Conservation (phyloP, 1,140 invertebrate species). For the Procambarus virginalis region DNA sequence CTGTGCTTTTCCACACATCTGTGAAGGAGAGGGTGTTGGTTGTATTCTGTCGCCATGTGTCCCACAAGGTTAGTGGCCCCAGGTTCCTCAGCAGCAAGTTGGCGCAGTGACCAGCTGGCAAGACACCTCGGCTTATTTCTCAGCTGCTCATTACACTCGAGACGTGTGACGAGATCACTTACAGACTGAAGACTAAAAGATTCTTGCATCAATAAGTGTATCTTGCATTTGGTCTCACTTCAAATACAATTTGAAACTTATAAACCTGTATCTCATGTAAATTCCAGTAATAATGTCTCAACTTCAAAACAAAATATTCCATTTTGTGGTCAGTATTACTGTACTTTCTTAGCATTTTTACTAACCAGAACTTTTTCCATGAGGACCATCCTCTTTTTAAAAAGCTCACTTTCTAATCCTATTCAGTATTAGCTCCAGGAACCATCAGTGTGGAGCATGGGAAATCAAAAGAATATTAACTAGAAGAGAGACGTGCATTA, state of each 20-base stretch:
- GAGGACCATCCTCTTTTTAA: constrained; percentile 20
- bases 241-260: background rate
- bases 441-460: constrained; percentile 41
- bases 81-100: constrained; percentile 65
- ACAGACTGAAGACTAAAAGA: background rate
- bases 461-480: constrained; percentile 32
- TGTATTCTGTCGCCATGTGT: constrained; percentile 66
- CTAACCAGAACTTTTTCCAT: constrained; percentile 9
- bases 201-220: background rate
- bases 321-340: constrained; percentile 35
- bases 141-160: constrained; percentile 24
- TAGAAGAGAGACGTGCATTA: constrained; percentile 64
- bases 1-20: constrained; percentile 22
- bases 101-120: constrained; percentile 47
- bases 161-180: background rate
- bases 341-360: constrained; percentile 33
- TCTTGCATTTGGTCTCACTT: background rate
- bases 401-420: constrained; percentile 57
- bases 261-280: background rate
- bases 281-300: constrained; percentile 43
- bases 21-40: background rate
- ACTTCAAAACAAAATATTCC: constrained; percentile 20
- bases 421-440: constrained; percentile 54
- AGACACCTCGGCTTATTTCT: constrained; percentile 38
- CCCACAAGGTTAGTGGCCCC: constrained; percentile 53